Base-by-base conservation (phyloP, 2,888 invertebrate species). In the Sussaba pulchella region DNA sequence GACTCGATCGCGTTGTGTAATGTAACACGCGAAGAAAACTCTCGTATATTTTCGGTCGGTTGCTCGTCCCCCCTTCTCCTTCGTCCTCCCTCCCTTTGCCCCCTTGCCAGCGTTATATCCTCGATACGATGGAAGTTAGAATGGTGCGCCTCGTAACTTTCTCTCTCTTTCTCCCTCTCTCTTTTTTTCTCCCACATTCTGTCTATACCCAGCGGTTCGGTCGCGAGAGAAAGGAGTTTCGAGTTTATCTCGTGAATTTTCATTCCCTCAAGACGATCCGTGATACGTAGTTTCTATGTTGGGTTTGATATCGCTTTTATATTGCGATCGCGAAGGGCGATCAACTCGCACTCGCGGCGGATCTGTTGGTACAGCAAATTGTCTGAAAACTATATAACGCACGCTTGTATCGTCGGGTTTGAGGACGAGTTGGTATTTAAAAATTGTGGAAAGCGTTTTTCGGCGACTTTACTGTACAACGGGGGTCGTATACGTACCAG, bases 31-130 rank as follows among this genome's bases (percentile, higher is more conserved):
- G 54, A 80, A 52, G 76, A 71, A 75, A 75, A 79, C 52, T 75
- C 78, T 67, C 69, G 75, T 79, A 79, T 71, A 71, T 71, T 75
- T 71, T 75, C 75, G 75, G 52, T 79, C 75, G 75, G 75, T 71
- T 80, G 75, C 50, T 21, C 74, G 36, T 41, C 57, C 31, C 2
- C 31, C 4, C 31, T 31, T 31, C 31, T 6, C 31, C 31, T 6
- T 6, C 31, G 4, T 6, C 31, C 31, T 6, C 6, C 31, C 31
- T 6, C 31, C 6, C 31, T 6, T 31, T 6, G 2, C 31, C 31
- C 2, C 31, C 31, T 31, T 31, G 54, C 61, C 76, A 71, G 59
- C 66, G 64, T 74, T 57, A 64, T 64, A 47, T 57, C 52, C 67
- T 43, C 50, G 19, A 64, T 76, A 24, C 36, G 41, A 63, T 31